Base-by-base conservation (phyloP, 1,140 invertebrate genomes). In the Drosophila elegans region DNA sequence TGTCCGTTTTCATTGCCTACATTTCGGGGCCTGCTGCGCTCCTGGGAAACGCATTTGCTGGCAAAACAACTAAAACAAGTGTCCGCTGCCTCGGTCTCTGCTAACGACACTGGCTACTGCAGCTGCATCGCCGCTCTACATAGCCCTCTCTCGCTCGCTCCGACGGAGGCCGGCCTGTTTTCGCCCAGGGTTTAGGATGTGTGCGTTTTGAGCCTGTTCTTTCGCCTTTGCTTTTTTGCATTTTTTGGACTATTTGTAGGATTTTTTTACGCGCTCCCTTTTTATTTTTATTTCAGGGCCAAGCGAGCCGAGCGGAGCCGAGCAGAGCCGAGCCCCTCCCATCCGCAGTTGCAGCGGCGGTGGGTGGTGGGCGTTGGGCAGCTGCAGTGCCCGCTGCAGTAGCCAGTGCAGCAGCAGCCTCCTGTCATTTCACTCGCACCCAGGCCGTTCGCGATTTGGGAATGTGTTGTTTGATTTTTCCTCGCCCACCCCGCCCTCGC, bases 351-450 rank as follows among this genome's bases (percentile, higher is more conserved):
- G 48, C 29, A 32, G 16, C 7, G 12, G n/a, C 13, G 29, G 44
- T 41, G 39, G 13, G 29, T 32, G 34, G 34, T 36, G 53, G 32
- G 6, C 27, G 7, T 21, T 11, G 54, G 54, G 46, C 29, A 36
- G 46, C 10, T 13, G 36, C 34, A 39, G 29, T 10, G 46, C 36
- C 57, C 39, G 46, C 21, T 62, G 57, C 73, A 60, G 67, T 60
- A 29, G 48, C 46, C 61, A 53, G 46, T 67, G 79, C 54, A 52
- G n/a, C 11, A 38, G 68, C 36, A 54, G 75, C 59, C 80, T 88
- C 80, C 80, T 89, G 84, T 88, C 86, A 88, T 88, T 88, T 88
- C 84, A 84, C 85, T 88, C 84, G 84, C 84, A 89, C 84, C 84
- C 84, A 89, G 76, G 80, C 67, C 75, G 34, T 60, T 55, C 29